Evolutionary conservation across 2,113 vertebrate species (phyloP), one percentile per base, ranked within the genome.

Genomic region (Piprites chloris): DNA sequence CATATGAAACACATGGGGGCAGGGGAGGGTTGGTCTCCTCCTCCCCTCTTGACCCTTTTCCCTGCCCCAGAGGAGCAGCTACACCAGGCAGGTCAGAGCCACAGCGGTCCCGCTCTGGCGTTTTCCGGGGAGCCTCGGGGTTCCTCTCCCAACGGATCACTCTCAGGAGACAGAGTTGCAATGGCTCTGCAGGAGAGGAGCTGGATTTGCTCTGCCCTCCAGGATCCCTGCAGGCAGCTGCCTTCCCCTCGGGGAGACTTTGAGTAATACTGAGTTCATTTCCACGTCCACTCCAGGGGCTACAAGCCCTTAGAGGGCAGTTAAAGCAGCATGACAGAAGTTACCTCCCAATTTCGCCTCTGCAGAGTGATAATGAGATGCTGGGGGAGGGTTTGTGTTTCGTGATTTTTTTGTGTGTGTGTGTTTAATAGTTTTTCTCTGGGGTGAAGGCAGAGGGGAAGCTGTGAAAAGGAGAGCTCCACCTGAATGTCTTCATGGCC

Each of bases 261-360:
- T 80, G 63, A 87, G 46, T 95, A 98, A 98, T 91, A 97, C 97
- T 97, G 97, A 98, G 97, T 97, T 96, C 85, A 35, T 44, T 96
- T 90, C 89, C 87, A 92, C 35, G 88, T 85, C 97, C 87, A 0
- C 91, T 93, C 94, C 50, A 73, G 82, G 83, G 95, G 85, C 89
- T 87, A 85, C 72, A 76, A 63, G 85, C 90, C 93, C 79, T 81
- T 12, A 11, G 93, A 58, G 67, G 92, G 94, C 85, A 89, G 59
- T 96, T 97, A 93, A 98, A 97, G 97, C 97, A 97, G 97, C 96
- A 96, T 96, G 97, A 85, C 89, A 89, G 95, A 97, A 93, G 85
- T 85, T 65, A 84, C 92, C 97, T 96, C 93, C 87, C n/a, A 42
- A 27, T 75, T 90, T 80, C 58, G 78, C 94, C 92, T 96, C 96